Evolutionary conservation across 2,888 invertebrate species (phyloP).

Genomic region (Heliconius charithonia): DNA sequence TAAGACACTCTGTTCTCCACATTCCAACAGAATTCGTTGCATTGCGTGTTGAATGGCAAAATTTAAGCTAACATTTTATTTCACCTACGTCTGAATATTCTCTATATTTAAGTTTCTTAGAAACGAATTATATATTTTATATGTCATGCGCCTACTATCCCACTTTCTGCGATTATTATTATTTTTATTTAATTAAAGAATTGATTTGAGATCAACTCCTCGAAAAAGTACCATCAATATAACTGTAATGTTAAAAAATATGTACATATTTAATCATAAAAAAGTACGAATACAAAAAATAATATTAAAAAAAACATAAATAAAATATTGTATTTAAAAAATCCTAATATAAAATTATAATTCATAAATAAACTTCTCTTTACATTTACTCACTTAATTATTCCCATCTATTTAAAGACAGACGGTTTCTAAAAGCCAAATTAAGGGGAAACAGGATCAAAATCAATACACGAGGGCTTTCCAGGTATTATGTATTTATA

Average conservation of each 20-base stretch:
- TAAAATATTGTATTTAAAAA: background rate
- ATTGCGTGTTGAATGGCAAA: background rate
- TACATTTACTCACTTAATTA: constrained; percentile 30
- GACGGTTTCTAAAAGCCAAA: constrained; percentile 38
- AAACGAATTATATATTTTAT: no score
- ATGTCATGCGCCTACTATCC: no score
- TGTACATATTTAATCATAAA: no score
- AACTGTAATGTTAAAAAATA: no score
- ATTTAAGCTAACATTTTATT: background rate
- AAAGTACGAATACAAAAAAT: no score
- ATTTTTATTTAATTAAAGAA: no score
- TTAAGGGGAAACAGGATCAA: constrained; percentile 35
- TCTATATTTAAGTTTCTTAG: no score
- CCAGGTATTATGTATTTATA: constrained; percentile 45
- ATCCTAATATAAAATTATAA: background rate
- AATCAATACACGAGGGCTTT: constrained; percentile 44
- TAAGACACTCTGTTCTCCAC: background rate
- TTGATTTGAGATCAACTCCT: no score
- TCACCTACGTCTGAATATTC: no score
- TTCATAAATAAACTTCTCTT: background rate
- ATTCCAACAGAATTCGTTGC: background rate
- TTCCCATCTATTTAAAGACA: constrained; percentile 29
- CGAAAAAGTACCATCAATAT: no score
- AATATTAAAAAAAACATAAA: background rate
- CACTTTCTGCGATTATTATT: no score